Percentiles rank a stretch among this genome's conserved stretches.
Conservation (phyloP, 2,113 vertebrate species). For the Nycticryphes semicollaris region DNA sequence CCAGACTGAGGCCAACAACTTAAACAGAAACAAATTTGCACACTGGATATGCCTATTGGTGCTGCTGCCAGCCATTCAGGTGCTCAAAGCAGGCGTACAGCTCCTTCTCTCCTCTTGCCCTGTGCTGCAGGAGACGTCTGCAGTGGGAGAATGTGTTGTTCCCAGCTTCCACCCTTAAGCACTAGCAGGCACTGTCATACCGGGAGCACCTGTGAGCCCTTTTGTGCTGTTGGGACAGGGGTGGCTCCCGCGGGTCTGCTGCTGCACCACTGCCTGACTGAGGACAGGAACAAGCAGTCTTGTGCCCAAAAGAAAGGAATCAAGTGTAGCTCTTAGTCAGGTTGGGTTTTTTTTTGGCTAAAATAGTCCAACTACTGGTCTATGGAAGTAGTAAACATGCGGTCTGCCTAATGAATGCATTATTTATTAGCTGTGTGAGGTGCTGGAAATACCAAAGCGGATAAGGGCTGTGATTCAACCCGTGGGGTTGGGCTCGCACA, state of each 20-base stretch:
- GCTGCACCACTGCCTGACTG: no score
- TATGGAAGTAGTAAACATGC: background rate
- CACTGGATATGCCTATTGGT: background rate
- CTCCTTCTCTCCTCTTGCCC: background rate
- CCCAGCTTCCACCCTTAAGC: no score
- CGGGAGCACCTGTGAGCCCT: background rate
- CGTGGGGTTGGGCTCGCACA: background rate
- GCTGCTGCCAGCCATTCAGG: background rate
- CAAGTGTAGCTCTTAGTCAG: fast-evolving
- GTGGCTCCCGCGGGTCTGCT: background rate
- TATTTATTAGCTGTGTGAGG: background rate
- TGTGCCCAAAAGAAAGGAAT: background rate
- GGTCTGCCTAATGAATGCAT: background rate
- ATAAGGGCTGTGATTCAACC: conserved; percentile 12
- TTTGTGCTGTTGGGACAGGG: background rate
- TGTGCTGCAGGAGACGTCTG: fast-evolving
- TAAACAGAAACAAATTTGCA: background rate
- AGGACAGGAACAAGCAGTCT: background rate
- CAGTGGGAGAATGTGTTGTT: background rate
- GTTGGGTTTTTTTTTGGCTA: fast-evolving
- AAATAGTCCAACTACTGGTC: background rate
- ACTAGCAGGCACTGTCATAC: fast-evolving
- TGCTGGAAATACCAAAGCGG: conserved; percentile 1
- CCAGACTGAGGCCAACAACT: background rate
- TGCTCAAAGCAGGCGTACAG: fast-evolving